A percentile compares a stretch with the other conserved stretches of the same genome.
Evolutionary conservation across 1,140 invertebrate species (phyloP).

Genomic region (Drosophila melanogaster): DNA sequence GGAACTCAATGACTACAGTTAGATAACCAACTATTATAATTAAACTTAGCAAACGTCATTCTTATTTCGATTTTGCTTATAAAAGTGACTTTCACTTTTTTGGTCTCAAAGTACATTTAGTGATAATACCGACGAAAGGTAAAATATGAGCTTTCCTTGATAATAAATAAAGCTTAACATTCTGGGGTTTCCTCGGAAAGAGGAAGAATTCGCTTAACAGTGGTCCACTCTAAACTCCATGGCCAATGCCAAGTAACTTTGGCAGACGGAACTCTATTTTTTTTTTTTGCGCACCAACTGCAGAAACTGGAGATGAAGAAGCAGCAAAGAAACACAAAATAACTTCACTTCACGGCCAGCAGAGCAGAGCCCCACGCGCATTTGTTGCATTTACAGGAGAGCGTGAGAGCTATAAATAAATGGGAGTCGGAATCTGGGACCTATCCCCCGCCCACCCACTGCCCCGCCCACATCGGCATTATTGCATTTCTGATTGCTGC

Average conservation of each 20-base stretch:
- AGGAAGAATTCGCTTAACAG: too few relatives aligned
- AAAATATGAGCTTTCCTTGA: background rate
- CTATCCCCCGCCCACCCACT: conserved; percentile 12
- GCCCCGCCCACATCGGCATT: conserved; percentile 56
- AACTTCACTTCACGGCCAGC: conserved; percentile 78
- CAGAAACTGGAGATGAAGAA: conserved; percentile 14
- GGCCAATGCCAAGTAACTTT: conserved; percentile 51
- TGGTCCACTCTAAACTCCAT: conserved; percentile 56
- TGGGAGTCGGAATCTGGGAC: conserved; percentile 37
- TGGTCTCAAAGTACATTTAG: background rate
- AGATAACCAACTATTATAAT: background rate
- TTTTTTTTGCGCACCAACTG: conserved; percentile 24
- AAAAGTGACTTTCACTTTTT: conserved; percentile 3
- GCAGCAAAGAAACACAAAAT: conserved; percentile 27
- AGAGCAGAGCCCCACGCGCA: conserved; percentile 59
- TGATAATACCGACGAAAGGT: background rate
- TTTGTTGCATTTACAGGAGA: conserved; percentile 45
- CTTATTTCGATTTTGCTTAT: background rate
- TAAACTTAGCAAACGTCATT: background rate
- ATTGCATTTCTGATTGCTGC: conserved; percentile 42
- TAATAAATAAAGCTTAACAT: background rate
- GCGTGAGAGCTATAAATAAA: conserved; percentile 68
- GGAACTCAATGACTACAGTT: background rate
- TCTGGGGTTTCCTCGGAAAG: background rate
- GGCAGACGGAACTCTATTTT: conserved; percentile 31